A percentile compares a stretch with the other conserved stretches of the same genome.
These are phyloP conservation scores for Eulithis prunata DNA, from an alignment of 2,888 invertebrate species.

Conservation along the genomic window DNA sequence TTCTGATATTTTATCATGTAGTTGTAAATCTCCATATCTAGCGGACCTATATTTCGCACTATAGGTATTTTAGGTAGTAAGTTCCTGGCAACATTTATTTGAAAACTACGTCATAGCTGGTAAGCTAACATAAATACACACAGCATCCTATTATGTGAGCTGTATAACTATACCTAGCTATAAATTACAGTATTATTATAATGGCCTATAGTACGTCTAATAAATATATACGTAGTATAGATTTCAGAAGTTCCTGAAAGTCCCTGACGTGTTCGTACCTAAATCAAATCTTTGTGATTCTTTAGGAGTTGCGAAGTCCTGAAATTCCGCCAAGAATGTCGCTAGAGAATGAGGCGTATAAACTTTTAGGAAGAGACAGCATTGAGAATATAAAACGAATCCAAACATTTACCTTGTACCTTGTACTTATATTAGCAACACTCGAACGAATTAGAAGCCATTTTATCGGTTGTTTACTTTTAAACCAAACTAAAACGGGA, in stretches of 20 bases:
- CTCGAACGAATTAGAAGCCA: background rate
- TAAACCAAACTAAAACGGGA: too few relatives aligned
- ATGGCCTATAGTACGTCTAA: too few relatives aligned
- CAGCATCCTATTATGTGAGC: too few relatives aligned
- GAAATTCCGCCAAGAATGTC: constrained; percentile 12
- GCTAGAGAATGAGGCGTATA: background rate
- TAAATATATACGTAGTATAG: background rate
- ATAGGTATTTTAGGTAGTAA: too few relatives aligned
- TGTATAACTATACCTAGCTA: too few relatives aligned
- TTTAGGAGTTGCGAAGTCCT: constrained; percentile 9
- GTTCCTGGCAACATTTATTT: too few relatives aligned
- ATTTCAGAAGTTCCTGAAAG: constrained; percentile 6
- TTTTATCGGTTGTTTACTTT: too few relatives aligned
- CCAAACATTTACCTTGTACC: background rate
- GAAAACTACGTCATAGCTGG: too few relatives aligned
- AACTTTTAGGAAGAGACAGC: constrained; percentile 2
- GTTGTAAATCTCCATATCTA: constrained; percentile 3
- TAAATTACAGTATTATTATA: too few relatives aligned
- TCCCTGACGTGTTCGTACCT: constrained; percentile 1
- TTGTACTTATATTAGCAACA: background rate
- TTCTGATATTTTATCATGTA: constrained; percentile 1
- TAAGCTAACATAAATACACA: too few relatives aligned
- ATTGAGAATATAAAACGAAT: constrained; percentile 1
- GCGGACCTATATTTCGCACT: background rate
- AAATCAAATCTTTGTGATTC: constrained; percentile 15